These are phyloP conservation scores for Erebia palarica DNA, from an alignment of 2,888 invertebrate genomes.

Conservation along the genomic window DNA sequence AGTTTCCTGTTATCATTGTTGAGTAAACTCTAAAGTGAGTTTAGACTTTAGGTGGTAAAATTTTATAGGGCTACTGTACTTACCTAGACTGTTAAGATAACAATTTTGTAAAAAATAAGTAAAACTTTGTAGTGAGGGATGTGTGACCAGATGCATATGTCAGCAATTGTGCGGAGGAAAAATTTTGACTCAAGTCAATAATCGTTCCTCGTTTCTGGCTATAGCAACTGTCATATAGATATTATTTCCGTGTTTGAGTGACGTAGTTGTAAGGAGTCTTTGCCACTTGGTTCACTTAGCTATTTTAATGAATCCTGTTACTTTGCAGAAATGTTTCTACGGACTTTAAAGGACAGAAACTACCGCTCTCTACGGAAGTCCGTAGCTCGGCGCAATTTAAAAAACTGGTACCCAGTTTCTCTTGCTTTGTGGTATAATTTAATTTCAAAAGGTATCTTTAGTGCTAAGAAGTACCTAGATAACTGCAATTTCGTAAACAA, in stretches of 20 bases:
- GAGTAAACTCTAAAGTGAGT: constrained; percentile 11
- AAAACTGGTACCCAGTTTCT: constrained; percentile 15
- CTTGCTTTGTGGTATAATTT: constrained; percentile 21
- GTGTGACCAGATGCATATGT: no score
- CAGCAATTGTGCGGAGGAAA: no score
- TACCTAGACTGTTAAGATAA: no score
- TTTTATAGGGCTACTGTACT: background rate
- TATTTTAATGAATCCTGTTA: constrained; percentile 54
- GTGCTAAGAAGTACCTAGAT: no score
- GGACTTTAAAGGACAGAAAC: constrained; percentile 40
- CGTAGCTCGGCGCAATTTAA: constrained; percentile 20
- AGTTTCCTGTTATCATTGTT: constrained; percentile 22
- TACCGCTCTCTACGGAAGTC: constrained; percentile 26
- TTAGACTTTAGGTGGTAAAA: no score
- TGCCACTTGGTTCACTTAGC: constrained; percentile 28
- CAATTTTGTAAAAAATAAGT: no score
- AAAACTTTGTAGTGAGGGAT: no score
- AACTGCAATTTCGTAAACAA: background rate
- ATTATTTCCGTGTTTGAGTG: background rate
- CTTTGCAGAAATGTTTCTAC: constrained; percentile 41
- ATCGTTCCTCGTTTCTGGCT: no score
- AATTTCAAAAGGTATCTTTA: constrained; percentile 6
- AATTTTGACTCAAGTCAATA: no score
- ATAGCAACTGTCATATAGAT: no score
- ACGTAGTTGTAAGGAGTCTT: constrained; percentile 7